phyloP scores from a whole-genome alignment of 1,140 invertebrate species.

The Campoletis sonorensis region DNA sequence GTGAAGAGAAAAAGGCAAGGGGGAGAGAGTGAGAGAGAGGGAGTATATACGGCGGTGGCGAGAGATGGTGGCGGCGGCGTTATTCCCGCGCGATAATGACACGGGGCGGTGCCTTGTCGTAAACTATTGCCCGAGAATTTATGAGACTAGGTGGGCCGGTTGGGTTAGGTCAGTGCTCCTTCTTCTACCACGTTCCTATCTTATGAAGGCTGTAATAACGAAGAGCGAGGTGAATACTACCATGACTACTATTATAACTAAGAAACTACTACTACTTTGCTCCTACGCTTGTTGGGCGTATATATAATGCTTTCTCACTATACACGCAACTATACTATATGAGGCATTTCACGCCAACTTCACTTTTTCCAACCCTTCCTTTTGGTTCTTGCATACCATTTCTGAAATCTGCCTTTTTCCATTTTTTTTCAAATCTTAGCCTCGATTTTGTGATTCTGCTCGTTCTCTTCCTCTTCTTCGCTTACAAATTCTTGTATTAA shows the following conservation, averaged over 20 bases:
- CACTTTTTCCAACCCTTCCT: no score
- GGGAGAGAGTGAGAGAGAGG: background rate
- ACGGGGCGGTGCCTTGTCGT: constrained; percentile 49
- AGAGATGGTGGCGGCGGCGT: constrained; percentile 36
- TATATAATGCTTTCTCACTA: background rate
- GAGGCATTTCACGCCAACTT: no score
- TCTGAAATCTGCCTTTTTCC: no score
- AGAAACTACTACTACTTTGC: constrained; percentile 29
- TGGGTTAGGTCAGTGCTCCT: constrained; percentile 49
- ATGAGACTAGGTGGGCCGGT: constrained; percentile 51
- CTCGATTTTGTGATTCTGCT: no score
- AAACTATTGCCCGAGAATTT: constrained; percentile 54
- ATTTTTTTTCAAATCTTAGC: no score
- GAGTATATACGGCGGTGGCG: constrained; percentile 10
- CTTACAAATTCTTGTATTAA: no score
- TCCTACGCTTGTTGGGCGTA: constrained; percentile 30
- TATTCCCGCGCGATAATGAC: constrained; percentile 49
- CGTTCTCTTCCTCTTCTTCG: no score
- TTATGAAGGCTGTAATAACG: constrained; percentile 9
- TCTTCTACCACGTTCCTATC: constrained; percentile 38
- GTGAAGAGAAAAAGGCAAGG: background rate
- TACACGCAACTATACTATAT: background rate
- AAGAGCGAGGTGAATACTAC: background rate
- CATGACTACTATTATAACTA: constrained; percentile 1
- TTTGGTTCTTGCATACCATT: no score